These are phyloP conservation scores for Apamea epomidion DNA, from an alignment of 2,888 invertebrate genomes.

Conservation along the genomic window DNA sequence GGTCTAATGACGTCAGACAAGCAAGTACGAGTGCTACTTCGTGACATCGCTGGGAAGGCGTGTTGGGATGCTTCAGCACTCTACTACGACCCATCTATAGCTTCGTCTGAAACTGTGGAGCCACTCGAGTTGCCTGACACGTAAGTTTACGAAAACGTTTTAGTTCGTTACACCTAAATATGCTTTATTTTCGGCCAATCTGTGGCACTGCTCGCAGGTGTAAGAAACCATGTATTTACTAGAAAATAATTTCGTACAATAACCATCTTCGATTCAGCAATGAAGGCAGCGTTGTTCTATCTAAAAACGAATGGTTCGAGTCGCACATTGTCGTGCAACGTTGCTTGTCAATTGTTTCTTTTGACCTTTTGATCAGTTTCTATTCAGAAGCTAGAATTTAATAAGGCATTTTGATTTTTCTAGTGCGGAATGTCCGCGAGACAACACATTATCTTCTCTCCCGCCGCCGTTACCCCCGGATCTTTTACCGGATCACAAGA, in stretches of 20 bases:
- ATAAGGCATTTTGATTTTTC: neutral
- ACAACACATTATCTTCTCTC: conserved; percentile 87
- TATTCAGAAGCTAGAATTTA: too few relatives aligned
- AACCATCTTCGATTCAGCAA: too few relatives aligned
- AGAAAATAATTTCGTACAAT: too few relatives aligned
- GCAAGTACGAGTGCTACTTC: conserved; percentile 95
- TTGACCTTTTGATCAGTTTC: too few relatives aligned
- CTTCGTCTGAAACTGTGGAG: conserved; percentile 71
- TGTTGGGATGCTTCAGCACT: conserved; percentile 99
- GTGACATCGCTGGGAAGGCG: conserved; percentile 98
- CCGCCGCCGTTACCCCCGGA: conserved; percentile 93
- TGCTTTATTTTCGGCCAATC: too few relatives aligned
- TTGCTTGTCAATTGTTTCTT: too few relatives aligned
- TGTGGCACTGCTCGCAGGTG: too few relatives aligned
- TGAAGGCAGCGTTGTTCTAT: too few relatives aligned
- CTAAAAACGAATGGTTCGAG: too few relatives aligned
- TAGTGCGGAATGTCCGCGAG: conserved; percentile 85
- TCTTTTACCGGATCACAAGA: conserved; percentile 94
- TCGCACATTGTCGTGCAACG: too few relatives aligned
- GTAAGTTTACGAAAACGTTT: conserved; percentile 8
- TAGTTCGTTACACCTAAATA: neutral
- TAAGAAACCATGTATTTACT: too few relatives aligned
- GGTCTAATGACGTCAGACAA: conserved; percentile 95
- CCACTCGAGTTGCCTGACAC: conserved; percentile 77
- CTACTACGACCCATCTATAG: conserved; percentile 93